Base-by-base conservation (phyloP, 2,888 invertebrate species). In the Agonum fuliginosum region DNA sequence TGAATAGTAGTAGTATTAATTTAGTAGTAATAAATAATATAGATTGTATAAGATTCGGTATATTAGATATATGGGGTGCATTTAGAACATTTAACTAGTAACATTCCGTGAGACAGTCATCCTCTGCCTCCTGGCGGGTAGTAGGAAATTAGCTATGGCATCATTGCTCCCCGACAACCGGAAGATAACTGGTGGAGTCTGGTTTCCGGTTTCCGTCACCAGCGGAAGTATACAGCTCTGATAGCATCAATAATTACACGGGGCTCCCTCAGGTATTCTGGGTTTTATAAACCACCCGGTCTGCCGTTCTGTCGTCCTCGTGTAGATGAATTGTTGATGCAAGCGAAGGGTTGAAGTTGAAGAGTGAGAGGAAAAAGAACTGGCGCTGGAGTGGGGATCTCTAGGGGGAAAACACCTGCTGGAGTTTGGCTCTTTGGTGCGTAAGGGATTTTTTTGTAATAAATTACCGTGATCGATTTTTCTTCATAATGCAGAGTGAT, bases 191-290 rank as follows among this genome's bases (percentile, higher is more conserved):
- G 67, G 34, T 48, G 34, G 65, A 75, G 24, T 51, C 75, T 62
- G 75, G 75, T 75, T 75, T 75, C 75, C 75, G 65, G 43, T 34
- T 65, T 43, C 74, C 75, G 75, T 43, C 24, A 14, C 80, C 81
- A 80, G 73, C 81, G 82, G 81, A 81, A 80, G 80, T 79, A 78
- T 79, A 81, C 81, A 80, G 80, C 80, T 79, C 80, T 80, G 82
- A 81, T 81, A 81, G 74, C 82, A 81, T 82, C 82, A 82, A 82
- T 82, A 82, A 82, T 82, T 82, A 82, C 67, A 41, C 17, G 58
- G 8, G 37, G 27, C 12, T 80, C 78, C 80, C 80, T 78, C 43
- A 54, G 80, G 78, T 79, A 79, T 77, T 78, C 30, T 78, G 69
- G 79, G 80, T 81, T 81, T 81, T 81, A 81, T 80, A 80, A 78